Evolutionary conservation across 92 coral and sea anemone genomes (phyloP), one percentile per base, ranked within the genome.

Genomic region (Chrysogorgia sp.): DNA sequence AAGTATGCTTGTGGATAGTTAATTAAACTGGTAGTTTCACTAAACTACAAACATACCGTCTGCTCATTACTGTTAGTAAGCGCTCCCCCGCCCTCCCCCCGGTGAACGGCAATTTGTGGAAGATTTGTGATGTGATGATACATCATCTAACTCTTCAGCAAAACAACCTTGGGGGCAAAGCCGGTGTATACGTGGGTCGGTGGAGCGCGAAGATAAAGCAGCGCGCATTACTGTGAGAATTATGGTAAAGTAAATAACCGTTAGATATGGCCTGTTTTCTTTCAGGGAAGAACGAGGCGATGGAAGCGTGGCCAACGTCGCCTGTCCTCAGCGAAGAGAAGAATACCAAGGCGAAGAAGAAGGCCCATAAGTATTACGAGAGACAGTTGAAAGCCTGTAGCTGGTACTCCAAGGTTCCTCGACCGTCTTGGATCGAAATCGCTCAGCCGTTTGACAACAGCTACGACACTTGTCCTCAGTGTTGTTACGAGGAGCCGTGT

Each of bases 281-380:
- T 34, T 55, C 37, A 52, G 79, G 79, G 7, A 72, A 72, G 19
- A 55, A 53, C 10, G 79, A 72, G n/a, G 30, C 9, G 14, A 20
- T 72, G 52, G 79, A 72, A 34, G 58, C 79, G 19, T 72, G 79
- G 79, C 79, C 79, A 34, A 72, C 79, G 26, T 72, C 79, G 10
- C 79, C 79, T 1, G 79, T 72, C 15, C 65, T 72, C 65, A 56
- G 40, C 65, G 79, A 72, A 32, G 79, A 72, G 28, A 72, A 35
- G 79, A 72, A 72, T 52, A 49, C 65, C 0, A 52, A 21, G 23
- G 64, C 53, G 32, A 72, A 72, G 23, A 65, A 72, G 62, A 72
- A 72, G 59, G 79, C 64, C 6, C 79, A 72, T 34, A 72, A 22
- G 59, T 34, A 34, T 26, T 72, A 72, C 65, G 65, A 72, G 35